Base-by-base conservation (phyloP, 2,888 invertebrate genomes). In the Pachydiplax longipennis region DNA sequence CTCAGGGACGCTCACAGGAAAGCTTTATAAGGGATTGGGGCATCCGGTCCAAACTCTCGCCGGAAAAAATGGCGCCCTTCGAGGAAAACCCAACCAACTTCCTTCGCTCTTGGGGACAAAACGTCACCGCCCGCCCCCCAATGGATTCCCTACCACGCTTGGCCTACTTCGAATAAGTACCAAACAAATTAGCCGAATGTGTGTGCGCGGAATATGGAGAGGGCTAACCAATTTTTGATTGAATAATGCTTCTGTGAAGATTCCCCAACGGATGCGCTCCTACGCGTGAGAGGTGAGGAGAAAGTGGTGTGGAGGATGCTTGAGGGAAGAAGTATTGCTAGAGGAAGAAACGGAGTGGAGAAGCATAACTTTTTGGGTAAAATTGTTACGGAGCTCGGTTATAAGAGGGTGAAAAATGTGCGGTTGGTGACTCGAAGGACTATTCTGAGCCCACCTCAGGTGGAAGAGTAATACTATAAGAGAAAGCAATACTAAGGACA, bases 1-100 rank as follows among this genome's bases (percentile, higher is more conserved):
- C 82, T 48, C 12, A 82, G 25, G 48, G 44, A 25, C 25, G 25
- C 48, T 82, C 82, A 6, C 48, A 48, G 40, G 40, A 83, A 53
- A 35, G 87, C 87, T 61, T 87, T 65, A 65, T 87, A 61, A 87
- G 61, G 87, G 65, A 35, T 37, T 37, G 87, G 37, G 65, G 87
- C 61, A 61, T 65, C 81, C 81, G 73, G 73, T 31, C 73, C 73
- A 73, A 73, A 73, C 73, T 73, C 73, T 22, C 65, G 22, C 12
- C 1, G 73, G 22, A 73, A 31, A n/a, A 73, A 73, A 73, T 31
- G 25, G 73, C 73, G 13, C 31, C 73, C 31, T 73, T 22, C 31
- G 31, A 13, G 25, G 25, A 6, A 73, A 73, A 25, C n/a, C 65
- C 65, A 5, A 25, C 2, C 25, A 65, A 65, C 65, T n/a, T 25